Conservation (phyloP, 2,113 vertebrate genomes). For the Mandrillus leucophaeus region DNA sequence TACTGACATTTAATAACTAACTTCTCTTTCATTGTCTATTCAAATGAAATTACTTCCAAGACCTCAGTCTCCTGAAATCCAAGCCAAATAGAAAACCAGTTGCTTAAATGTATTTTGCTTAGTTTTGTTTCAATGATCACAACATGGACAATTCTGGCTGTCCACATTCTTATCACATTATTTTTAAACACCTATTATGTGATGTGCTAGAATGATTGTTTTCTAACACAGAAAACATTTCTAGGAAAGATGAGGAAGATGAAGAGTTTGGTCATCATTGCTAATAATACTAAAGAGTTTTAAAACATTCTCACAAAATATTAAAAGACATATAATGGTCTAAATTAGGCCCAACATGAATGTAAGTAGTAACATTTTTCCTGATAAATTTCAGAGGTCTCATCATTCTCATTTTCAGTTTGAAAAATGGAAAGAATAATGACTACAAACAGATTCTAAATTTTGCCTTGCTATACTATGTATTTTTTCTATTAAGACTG, state of each 20-base stretch:
- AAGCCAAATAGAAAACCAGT: background rate
- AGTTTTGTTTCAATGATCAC: background rate
- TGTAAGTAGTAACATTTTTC: background rate
- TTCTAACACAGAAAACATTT: background rate
- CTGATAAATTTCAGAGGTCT: background rate
- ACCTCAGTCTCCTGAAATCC: background rate
- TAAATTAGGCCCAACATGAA: background rate
- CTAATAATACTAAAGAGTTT: background rate
- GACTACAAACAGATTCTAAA: background rate
- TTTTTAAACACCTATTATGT: background rate
- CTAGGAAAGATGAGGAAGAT: background rate
- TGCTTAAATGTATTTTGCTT: background rate
- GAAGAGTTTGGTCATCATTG: background rate
- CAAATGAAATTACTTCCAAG: background rate
- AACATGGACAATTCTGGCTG: background rate
- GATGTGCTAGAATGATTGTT: background rate
- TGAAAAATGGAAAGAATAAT: background rate
- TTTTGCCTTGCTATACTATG: background rate
- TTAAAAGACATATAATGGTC: background rate
- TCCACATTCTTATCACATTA: background rate
- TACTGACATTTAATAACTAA: constrained; percentile 11
- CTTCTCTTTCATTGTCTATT: background rate
- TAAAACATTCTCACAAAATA: background rate
- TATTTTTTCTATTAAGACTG: background rate
- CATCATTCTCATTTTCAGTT: background rate